A percentile compares a stretch with the other conserved stretches of the same genome.
Conservation (phyloP, 2,888 invertebrate genomes). For the Scaptomyza tumidula region DNA sequence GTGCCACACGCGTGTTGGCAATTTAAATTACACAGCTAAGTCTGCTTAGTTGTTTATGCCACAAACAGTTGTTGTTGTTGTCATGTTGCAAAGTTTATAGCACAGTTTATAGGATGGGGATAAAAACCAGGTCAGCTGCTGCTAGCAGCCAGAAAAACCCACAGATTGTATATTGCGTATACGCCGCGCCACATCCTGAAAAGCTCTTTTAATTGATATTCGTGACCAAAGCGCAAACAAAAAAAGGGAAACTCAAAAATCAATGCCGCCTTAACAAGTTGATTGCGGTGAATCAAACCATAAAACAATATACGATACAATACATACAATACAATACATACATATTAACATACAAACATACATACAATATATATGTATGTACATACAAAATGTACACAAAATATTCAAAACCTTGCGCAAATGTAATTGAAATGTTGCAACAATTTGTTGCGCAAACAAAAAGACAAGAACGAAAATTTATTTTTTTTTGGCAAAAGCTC, state of each 20-base stretch:
- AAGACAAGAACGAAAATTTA: background rate
- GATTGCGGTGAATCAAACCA: constrained; percentile 11
- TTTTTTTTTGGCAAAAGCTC: background rate
- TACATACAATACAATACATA: no score
- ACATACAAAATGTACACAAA: background rate
- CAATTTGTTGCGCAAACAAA: constrained; percentile 13
- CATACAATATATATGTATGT: no score
- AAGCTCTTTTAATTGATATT: constrained; percentile 54
- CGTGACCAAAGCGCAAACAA: constrained; percentile 13
- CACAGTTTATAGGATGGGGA: background rate
- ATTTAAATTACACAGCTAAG: constrained; percentile 48
- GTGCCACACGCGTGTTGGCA: constrained; percentile 44
- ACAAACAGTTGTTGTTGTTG: constrained; percentile 3
- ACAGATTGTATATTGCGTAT: constrained; percentile 22
- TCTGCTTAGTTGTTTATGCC: constrained; percentile 33
- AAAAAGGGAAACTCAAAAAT: background rate
- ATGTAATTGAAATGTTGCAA: constrained; percentile 22
- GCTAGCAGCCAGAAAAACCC: no score
- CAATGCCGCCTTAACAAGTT: constrained; percentile 29
- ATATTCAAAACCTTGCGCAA: constrained; percentile 11
- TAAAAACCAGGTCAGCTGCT: constrained; percentile 38
- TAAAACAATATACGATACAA: background rate
- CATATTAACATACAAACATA: no score
- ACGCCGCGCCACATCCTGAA: constrained; percentile 18
- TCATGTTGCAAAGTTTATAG: constrained; percentile 25